Base-by-base conservation (phyloP, 1,140 invertebrate genomes). In the Drosophila grimshawi region DNA sequence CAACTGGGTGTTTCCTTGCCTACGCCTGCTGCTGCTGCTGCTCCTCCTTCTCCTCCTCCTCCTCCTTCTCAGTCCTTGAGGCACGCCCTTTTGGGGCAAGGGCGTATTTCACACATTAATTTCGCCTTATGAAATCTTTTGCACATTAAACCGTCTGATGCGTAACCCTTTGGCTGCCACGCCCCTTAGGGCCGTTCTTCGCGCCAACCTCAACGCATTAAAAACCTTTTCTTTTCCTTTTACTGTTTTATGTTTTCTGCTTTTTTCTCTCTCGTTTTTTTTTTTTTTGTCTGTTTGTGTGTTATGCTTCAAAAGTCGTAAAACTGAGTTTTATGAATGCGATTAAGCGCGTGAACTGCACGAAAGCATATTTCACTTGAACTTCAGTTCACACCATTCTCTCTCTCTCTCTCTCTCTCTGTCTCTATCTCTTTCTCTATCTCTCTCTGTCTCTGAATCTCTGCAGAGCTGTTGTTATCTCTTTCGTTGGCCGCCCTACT, bases 321-420 rank as follows among this genome's bases (percentile, higher is more conserved):
- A 89, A 88, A 80, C 69, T 76, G 73, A 88, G 83, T 88, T 88
- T 88, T 88, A 88, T 88, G 83, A 88, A 89, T 83, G 83, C 83
- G 83, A 88, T 88, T 88, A 89, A 83, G 80, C 80, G 76, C 76
- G 85, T 89, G 77, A 88, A 88, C 82, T 88, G 82, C 83, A 79
- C 64, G 77, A 86, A 74, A 86, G 76, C 83, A 86, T 88, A 88
- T 88, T 88, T 83, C 77, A 77, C 62, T 75, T 70, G 52, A 33
- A 41, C 61, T 66, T 64, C 45, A 52, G 57, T 70, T 46, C 41
- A 63, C 41, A 41, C 35, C 67, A 49, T 5, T 53, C 53, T 49
- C 45, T 7, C 35, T 43, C 6, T 30, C n/a, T 19, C 19, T 19
- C 29, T 39, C 48, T 61, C 41, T 48, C 48, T 46, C 57, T 41